A percentile compares a stretch with the other conserved stretches of the same genome.
phyloP scores from a whole-genome alignment of 2,797 vertebrate genomes.

The Acanthopagrus latus region DNA sequence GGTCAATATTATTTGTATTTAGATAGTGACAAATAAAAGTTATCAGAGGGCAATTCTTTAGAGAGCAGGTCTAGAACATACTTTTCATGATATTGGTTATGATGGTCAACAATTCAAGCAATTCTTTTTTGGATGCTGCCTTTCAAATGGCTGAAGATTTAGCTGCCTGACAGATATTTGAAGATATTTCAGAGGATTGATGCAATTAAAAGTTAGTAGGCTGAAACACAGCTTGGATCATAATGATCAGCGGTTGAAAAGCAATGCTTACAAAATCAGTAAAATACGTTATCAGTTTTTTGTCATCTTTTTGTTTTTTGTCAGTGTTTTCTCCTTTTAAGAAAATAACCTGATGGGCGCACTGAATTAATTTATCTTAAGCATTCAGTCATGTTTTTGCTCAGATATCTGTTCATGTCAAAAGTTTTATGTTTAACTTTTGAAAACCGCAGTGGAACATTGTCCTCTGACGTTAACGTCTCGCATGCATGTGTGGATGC shows the following conservation, averaged over 20 bases:
- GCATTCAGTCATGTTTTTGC: background rate
- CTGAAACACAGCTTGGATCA: background rate
- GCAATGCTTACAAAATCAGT: background rate
- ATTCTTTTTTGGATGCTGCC: background rate
- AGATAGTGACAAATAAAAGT: too few species aligned
- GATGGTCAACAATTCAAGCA: too few species aligned
- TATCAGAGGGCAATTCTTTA: too few species aligned
- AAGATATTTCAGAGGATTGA: background rate
- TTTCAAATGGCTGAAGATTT: conserved; percentile 2
- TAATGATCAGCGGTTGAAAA: conserved; percentile 23
- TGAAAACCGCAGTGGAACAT: conserved; percentile 39
- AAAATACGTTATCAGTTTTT: conserved; percentile 8
- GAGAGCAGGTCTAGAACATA: too few species aligned
- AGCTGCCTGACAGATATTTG: background rate
- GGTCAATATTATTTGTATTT: too few species aligned
- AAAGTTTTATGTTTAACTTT: conserved; percentile 50
- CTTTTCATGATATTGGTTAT: too few species aligned
- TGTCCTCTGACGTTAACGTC: conserved; percentile 65
- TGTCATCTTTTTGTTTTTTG: conserved; percentile 5
- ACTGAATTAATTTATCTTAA: conserved; percentile 4
- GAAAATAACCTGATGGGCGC: background rate
- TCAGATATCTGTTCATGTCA: conserved; percentile 8
- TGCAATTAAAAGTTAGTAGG: background rate
- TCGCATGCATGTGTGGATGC: conserved; percentile 69
- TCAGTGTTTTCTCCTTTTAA: conserved; percentile 9